Base-by-base conservation (phyloP, 2,888 invertebrate genomes). In the Augiades crinisus region DNA sequence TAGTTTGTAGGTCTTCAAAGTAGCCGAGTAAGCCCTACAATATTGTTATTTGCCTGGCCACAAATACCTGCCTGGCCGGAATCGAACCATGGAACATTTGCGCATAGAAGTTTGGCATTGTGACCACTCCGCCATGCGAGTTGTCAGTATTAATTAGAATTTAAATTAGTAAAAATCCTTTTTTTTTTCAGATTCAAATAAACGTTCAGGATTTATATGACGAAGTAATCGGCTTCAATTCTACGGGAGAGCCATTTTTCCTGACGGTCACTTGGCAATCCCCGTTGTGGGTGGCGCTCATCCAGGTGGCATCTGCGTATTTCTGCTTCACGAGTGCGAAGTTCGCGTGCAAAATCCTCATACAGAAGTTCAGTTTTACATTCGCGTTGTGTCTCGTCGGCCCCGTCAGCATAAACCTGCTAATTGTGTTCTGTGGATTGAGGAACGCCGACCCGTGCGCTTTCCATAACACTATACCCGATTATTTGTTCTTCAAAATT, bases 281-380 rank as follows among this genome's bases (percentile, higher is more conserved):
- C 0, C 85, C 93, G 0, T 59, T 94, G 22, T 92, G 92, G 78
- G 91, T 94, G 0, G 83, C 93, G 13, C 57, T 93, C 0, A 88
- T 95, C 21, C 96, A 96, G 76, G 88, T 94, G 0, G 57, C 81
- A 0, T 77, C 93, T 0, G 92, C 95, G 1, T 94, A 95, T 65
- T 60, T 95, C 6, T 92, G 93, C 61, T 95, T 93, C 67, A 87
- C 89, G 13, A 91, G 92, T 57, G 91, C 93, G 3, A 97, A 96
- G 83, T 95, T 96, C 62, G 94, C 96, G 0, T 96, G 96, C 85
- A 96, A 95, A 87, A 95, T 97, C 57, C 93, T 95, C 73, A 97
- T 98, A 72, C 98, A 98, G 76, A 92, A 93, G 47, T 94, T 96
- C 73, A 95, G 97, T 63, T 97, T 95, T 66, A 95, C 98, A 0